Evolutionary conservation across 1,140 invertebrate species (phyloP), one percentile per base, ranked within the genome.

Genomic region (Pissodes strobi): DNA sequence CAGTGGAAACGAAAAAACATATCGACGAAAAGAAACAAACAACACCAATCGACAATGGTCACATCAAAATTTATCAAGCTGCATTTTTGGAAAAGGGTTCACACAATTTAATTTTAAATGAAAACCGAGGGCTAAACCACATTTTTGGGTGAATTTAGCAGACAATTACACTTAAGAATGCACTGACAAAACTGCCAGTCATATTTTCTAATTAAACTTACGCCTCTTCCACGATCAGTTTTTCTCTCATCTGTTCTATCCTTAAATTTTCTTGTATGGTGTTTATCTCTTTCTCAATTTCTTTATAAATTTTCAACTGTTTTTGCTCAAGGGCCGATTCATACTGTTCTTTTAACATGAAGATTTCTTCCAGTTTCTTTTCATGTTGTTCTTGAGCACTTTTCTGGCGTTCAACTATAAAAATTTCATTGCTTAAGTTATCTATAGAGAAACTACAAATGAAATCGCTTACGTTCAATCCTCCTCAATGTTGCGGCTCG

Each of bases 141-240:
- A n/a, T n/a, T n/a, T n/a, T n/a, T n/a, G n/a, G n/a, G n/a, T n/a
- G n/a, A n/a, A n/a, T n/a, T n/a, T n/a, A n/a, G n/a, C n/a, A n/a
- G n/a, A n/a, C n/a, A n/a, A n/a, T n/a, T n/a, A n/a, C n/a, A n/a
- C n/a, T n/a, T n/a, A n/a, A n/a, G n/a, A n/a, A n/a, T n/a, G n/a
- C n/a, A n/a, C n/a, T n/a, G n/a, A n/a, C n/a, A n/a, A n/a, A n/a
- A n/a, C n/a, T n/a, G n/a, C n/a, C n/a, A n/a, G n/a, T n/a, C n/a
- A n/a, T n/a, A n/a, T n/a, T n/a, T n/a, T n/a, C n/a, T n/a, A n/a
- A n/a, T n/a, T n/a, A 57, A 53, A 71, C 71, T 72, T 72, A 76
- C 75, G 74, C 67, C 68, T 77, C 74, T 59, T 74, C 66, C 12
- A 71, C 34, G 15, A 77, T 64, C 22, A 77, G 38, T 49, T 72